Evolutionary conservation across 2,113 vertebrate genomes (phyloP), one percentile per base, ranked within the genome.

Genomic region (Periophthalmodon schlosseri): DNA sequence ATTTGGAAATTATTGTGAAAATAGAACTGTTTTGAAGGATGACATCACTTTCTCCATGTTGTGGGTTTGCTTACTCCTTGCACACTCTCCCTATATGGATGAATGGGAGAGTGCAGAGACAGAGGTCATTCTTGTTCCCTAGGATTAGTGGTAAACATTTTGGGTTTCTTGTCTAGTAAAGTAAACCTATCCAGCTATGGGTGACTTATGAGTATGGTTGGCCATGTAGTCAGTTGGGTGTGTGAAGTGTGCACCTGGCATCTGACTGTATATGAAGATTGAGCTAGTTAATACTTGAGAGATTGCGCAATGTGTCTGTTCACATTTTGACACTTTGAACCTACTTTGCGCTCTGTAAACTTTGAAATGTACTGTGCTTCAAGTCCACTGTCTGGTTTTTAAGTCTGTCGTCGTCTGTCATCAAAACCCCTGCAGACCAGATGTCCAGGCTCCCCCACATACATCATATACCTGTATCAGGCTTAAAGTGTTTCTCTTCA

Each of bases 211-310:
- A 63, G 79, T 68, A 61, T 77, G 10, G 12, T 20, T 11, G 11
- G 18, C 34, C 60, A 13, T 34, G 63, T 64, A 64, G 39, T 44
- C 74, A 24, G 18, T 28, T 58, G 64, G 39, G 46, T 47, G 49
- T 82, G 80, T 47, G 72, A 77, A 69, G 44, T 56, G 21, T 68
- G 68, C 86, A 89, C 84, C 77, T 86, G 84, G 23, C 15, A 13
- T 74, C 39, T 68, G 21, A 70, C 50, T 39, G 3, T n/a, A 11
- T 18, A 5, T 16, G 54, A 60, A 28, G 23, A 24, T 23, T 12
- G 36, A 58, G 21, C 69, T 61, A 12, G 66, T 52, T 69, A 68
- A 78, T 72, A 68, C 28, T 74, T 46, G 3, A 18, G 44, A 65
- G 21, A 13, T 69, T 85, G 57, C 28, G 33, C 50, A 79, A 82